phyloP scores from a whole-genome alignment of 2,888 invertebrate species.

The Leptinotarsa tumamoca region DNA sequence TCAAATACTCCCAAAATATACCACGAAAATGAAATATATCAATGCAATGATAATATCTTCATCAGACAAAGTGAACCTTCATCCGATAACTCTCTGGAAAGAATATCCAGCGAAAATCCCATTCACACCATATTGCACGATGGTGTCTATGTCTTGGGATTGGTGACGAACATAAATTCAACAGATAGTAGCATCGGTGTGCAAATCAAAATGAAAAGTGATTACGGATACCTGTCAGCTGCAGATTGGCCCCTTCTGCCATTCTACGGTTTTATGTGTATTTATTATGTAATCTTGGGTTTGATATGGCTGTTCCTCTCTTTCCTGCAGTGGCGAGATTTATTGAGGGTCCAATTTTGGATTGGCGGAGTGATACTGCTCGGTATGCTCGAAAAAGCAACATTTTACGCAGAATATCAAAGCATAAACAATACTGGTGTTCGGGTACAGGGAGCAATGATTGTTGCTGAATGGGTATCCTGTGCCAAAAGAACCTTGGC shows the following conservation, averaged over 20 bases:
- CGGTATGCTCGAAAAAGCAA: constrained; percentile 89
- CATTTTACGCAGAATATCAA: constrained; percentile 91
- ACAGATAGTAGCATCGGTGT: constrained; percentile 71
- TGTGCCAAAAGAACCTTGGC: constrained; percentile 92
- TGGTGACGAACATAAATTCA: constrained; percentile 66
- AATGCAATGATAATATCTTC: constrained; percentile 62
- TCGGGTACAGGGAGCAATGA: constrained; percentile 77
- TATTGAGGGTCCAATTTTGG: constrained; percentile 95
- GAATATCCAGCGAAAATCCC: constrained; percentile 56
- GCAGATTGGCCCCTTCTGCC: constrained; percentile 90
- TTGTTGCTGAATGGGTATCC: constrained; percentile 91
- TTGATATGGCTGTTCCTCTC: constrained; percentile 86
- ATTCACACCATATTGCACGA: constrained; percentile 74
- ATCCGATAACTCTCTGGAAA: constrained; percentile 55
- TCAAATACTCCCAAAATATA: constrained; percentile 47
- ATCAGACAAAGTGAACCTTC: constrained; percentile 55
- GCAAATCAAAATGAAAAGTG: constrained; percentile 79
- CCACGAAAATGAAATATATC: constrained; percentile 51
- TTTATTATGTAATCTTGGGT: constrained; percentile 86
- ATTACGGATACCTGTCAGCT: constrained; percentile 87
- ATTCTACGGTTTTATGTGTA: constrained; percentile 92
- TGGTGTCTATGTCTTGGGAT: constrained; percentile 78
- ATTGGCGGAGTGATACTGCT: constrained; percentile 91
- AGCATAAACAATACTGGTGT: constrained; percentile 78
- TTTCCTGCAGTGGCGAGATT: constrained; percentile 89